These are phyloP conservation scores for Epizoanthus scotinus DNA, from an alignment of 92 coral and sea anemone genomes.

Conservation along the genomic window DNA sequence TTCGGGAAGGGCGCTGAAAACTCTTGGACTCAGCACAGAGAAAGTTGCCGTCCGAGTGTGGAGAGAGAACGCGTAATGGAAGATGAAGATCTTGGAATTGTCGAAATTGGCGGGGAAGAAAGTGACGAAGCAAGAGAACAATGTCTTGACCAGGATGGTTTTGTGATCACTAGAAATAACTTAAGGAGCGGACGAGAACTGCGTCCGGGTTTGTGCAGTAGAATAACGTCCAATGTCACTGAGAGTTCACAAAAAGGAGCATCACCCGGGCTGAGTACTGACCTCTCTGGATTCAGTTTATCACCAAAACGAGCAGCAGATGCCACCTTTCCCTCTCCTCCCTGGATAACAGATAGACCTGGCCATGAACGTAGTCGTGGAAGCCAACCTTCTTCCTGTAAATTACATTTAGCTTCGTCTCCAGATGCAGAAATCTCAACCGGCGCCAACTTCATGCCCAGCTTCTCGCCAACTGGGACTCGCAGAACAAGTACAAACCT, in stretches of 20 bases:
- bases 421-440: neutral
- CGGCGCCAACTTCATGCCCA: no score
- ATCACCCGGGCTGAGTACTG: neutral
- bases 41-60: no score
- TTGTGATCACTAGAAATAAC: conserved; percentile 13
- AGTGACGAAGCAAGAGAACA: neutral
- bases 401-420: neutral
- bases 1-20: neutral
- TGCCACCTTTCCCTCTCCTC: conserved; percentile 5
- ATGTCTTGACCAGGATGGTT: neutral
- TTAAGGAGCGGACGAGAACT: neutral
- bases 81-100: neutral
- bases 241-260: neutral
- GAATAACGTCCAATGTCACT: neutral
- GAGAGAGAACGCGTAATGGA: neutral
- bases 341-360: conserved; percentile 8
- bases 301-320: neutral
- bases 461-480: neutral
- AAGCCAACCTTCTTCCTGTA: neutral
- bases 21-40: neutral
- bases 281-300: neutral
- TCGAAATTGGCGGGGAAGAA: neutral
- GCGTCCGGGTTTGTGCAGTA: neutral
- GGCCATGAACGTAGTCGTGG: neutral
- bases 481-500: neutral